Percentiles rank a stretch among this genome's conserved stretches.
Conservation (phyloP, 2,797 vertebrate genomes). For the Pampus argenteus region DNA sequence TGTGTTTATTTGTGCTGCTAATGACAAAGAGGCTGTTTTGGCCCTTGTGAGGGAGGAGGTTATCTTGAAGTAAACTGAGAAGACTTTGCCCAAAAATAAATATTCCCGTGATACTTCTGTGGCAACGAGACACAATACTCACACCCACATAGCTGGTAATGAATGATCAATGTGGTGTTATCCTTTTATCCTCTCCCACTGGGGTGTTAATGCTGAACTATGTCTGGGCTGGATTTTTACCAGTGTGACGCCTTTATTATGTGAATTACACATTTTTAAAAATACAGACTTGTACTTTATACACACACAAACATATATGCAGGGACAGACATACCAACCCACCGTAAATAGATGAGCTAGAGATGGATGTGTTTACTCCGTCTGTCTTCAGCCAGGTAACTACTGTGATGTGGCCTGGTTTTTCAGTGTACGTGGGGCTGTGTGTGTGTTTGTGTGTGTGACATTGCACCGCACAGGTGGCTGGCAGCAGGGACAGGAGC, state of each 20-base stretch:
- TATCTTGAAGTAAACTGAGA: conserved; percentile 15
- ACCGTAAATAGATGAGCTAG: conserved; percentile 17
- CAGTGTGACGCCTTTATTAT: conserved; percentile 18
- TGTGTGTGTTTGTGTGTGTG: conserved; percentile 17
- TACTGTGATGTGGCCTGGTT: conserved; percentile 74
- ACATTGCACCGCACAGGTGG: conserved; percentile 66
- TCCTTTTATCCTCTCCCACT: conserved; percentile 48
- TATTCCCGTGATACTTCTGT: conserved; percentile 21
- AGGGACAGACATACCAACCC: not conserved
- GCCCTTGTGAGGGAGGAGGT: conserved; percentile 6
- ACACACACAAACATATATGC: not conserved
- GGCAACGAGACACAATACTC: conserved; percentile 28
- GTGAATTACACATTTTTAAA: no score
- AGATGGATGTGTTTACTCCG: conserved; percentile 56
- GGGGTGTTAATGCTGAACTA: conserved; percentile 32
- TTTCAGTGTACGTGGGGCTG: conserved; percentile 24
- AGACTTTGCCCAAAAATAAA: conserved; percentile 31
- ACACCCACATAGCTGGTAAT: conserved; percentile 47
- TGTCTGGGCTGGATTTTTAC: conserved; percentile 18
- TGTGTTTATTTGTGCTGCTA: conserved; percentile 29
- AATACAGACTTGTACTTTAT: not conserved
- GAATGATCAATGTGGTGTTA: conserved; percentile 48
- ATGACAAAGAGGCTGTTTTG: conserved; percentile 33
- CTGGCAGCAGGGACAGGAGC: conserved; percentile 67
- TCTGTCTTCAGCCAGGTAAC: conserved; percentile 49